These are phyloP conservation scores for Dorcus hopei DNA, from an alignment of 2,888 invertebrate genomes.

Conservation along the genomic window DNA sequence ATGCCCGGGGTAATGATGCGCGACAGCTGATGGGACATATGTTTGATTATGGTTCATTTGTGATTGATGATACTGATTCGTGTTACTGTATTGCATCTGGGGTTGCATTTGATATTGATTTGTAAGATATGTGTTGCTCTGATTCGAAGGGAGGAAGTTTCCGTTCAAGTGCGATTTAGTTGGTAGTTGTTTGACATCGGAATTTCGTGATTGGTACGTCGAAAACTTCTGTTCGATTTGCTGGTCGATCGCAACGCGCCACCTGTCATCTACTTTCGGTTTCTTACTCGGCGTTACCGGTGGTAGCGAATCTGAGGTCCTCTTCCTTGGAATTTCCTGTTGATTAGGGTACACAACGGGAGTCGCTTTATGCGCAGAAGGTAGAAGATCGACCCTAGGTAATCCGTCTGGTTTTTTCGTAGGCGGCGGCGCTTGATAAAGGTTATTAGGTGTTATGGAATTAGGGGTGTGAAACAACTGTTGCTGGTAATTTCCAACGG, in stretches of 20 bases:
- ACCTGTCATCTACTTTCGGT: slow-evolving; percentile 50
- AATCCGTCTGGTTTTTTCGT: slow-evolving; percentile 28
- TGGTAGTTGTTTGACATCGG: slow-evolving; percentile 28
- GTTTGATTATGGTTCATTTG: slow-evolving; percentile 40
- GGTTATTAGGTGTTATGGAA: slow-evolving; percentile 40
- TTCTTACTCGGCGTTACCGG: slow-evolving; percentile 48
- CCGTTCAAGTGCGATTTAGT: slow-evolving; percentile 32
- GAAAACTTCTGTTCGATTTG: slow-evolving; percentile 56
- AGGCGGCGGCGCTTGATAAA: slow-evolving; percentile 47
- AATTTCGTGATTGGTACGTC: slow-evolving; percentile 39
- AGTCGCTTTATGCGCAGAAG: slow-evolving; percentile 26
- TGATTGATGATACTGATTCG: slow-evolving; percentile 30
- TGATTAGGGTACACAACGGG: slow-evolving; percentile 25
- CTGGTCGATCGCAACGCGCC: slow-evolving; percentile 55
- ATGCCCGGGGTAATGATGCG: slow-evolving; percentile 40
- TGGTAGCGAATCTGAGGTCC: slow-evolving; percentile 32
- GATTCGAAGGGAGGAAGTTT: slow-evolving; percentile 20
- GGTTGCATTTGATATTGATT: slow-evolving; percentile 31
- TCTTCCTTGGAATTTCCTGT: slow-evolving; percentile 37
- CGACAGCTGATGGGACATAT: slow-evolving; percentile 40
- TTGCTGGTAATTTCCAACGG: slow-evolving; percentile 16
- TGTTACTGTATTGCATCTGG: slow-evolving; percentile 8
- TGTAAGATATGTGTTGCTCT: slow-evolving; percentile 33
- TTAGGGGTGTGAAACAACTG: slow-evolving; percentile 10
- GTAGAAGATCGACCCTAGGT: slow-evolving; percentile 37